Evolutionary conservation across 2,113 vertebrate species (phyloP).

Genomic region (Rhinolophus ferrumequinum): DNA sequence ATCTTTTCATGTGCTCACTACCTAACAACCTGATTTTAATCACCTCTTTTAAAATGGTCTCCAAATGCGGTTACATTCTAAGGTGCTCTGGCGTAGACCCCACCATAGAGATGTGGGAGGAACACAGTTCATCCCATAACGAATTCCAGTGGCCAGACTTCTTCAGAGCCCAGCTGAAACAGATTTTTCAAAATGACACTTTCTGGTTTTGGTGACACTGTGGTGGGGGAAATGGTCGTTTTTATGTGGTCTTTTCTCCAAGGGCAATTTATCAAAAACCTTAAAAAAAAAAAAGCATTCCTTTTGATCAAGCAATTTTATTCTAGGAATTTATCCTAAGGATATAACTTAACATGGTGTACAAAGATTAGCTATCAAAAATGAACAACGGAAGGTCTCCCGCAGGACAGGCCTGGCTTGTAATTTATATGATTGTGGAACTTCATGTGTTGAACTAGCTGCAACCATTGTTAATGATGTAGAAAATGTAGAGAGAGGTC

Average conservation of each 20-base stretch:
- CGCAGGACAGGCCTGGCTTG: background rate
- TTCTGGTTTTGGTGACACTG: background rate
- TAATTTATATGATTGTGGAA: too few species aligned
- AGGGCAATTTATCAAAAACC: background rate
- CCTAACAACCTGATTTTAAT: background rate
- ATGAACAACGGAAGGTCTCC: too few species aligned
- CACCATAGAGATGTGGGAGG: rapidly evolving
- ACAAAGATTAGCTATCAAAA: background rate
- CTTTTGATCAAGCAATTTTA: background rate
- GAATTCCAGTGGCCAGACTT: rapidly evolving
- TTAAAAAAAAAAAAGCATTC: background rate
- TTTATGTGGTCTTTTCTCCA: background rate
- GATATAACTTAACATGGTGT: too few species aligned
- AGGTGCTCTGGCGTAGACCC: background rate
- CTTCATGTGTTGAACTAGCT: rapidly evolving
- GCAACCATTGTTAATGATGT: background rate
- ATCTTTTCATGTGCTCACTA: too few species aligned
- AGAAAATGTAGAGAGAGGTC: too few species aligned
- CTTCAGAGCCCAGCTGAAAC: background rate
- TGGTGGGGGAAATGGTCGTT: background rate
- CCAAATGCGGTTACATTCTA: background rate
- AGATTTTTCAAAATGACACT: background rate
- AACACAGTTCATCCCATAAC: background rate
- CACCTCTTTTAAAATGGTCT: background rate
- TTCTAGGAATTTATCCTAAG: background rate